A percentile compares a stretch with the other conserved stretches of the same genome.
Conservation (phyloP, 2,888 invertebrate species). For the Flexamia atlantica region DNA sequence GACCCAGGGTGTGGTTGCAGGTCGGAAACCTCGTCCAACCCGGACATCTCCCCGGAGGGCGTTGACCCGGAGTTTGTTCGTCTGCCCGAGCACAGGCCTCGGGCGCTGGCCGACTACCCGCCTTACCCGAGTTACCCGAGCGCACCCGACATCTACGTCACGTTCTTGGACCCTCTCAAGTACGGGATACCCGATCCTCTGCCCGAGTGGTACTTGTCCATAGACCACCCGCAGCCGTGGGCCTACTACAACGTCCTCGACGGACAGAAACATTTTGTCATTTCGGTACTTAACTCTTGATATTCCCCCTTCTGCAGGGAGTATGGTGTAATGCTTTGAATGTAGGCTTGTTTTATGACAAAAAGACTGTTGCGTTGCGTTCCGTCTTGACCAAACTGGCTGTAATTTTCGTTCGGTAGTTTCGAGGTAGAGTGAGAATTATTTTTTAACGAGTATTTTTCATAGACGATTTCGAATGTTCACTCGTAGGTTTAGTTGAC, state of each 20-base stretch:
- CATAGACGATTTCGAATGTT: slow-evolving; percentile 17
- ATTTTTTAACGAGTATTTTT: slow-evolving; percentile 51
- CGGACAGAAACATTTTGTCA: slow-evolving; percentile 64
- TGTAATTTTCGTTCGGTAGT: slow-evolving; percentile 51
- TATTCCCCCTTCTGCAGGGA: slow-evolving; percentile 62
- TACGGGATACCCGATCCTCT: slow-evolving; percentile 43
- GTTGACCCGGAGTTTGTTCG: slow-evolving; percentile 66
- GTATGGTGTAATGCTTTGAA: slow-evolving; percentile 62
- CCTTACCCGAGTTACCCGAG: slow-evolving; percentile 64
- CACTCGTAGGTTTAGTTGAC: slow-evolving; percentile 26
- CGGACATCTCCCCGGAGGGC: slow-evolving; percentile 62
- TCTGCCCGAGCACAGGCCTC: slow-evolving; percentile 66
- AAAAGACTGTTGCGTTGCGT: slow-evolving; percentile 20
- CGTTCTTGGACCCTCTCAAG: slow-evolving; percentile 63
- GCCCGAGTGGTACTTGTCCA: slow-evolving; percentile 60
- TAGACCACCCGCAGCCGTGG: slow-evolving; percentile 57
- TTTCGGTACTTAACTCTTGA: slow-evolving; percentile 70
- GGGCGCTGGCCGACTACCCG: slow-evolving; percentile 67
- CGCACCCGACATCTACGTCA: slow-evolving; percentile 67
- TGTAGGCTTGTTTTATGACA: slow-evolving; percentile 52
- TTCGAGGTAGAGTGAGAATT: slow-evolving; percentile 11
- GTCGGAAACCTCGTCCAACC: slow-evolving; percentile 62
- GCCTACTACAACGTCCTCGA: slow-evolving; percentile 49
- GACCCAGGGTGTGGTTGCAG: background rate
- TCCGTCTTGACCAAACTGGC: slow-evolving; percentile 54